Conservation (phyloP, 2,797 vertebrate species). For the Phoebastria nigripes region DNA sequence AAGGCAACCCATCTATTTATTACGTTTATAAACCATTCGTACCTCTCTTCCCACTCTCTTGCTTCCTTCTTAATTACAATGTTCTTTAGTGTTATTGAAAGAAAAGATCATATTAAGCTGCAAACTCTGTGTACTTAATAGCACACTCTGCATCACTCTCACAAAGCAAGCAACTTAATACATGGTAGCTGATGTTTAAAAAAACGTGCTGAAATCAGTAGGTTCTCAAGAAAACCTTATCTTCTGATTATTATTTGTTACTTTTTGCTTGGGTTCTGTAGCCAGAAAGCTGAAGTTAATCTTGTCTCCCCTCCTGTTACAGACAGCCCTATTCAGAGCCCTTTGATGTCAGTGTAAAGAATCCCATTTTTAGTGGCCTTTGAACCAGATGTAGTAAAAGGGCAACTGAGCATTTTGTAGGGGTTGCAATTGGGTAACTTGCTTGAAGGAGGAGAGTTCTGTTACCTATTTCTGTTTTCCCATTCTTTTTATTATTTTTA, state of each 20-base stretch:
- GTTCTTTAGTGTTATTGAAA: background rate
- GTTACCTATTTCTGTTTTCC: background rate
- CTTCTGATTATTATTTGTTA: constrained; percentile 29
- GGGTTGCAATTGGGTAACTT: background rate
- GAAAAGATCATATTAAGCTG: background rate
- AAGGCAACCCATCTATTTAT: background rate
- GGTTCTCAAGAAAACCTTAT: constrained; percentile 32
- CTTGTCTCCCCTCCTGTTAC: constrained; percentile 7
- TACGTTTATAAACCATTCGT: background rate
- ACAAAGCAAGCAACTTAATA: background rate
- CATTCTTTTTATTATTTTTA: background rate
- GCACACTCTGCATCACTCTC: background rate
- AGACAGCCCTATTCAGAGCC: constrained; percentile 14
- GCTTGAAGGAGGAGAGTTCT: background rate
- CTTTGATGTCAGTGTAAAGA: constrained; percentile 60
- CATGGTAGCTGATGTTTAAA: background rate
- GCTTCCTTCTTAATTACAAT: background rate
- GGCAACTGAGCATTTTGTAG: constrained; percentile 33
- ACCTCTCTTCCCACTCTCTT: background rate
- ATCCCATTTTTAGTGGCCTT: constrained; percentile 62
- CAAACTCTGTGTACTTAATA: background rate
- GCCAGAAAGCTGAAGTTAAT: constrained; percentile 47
- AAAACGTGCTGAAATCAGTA: constrained; percentile 39
- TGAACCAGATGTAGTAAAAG: constrained; percentile 60
- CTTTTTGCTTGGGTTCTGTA: constrained; percentile 13